These are phyloP conservation scores for Apus apus DNA, from an alignment of 2,113 vertebrate species.

Conservation along the genomic window DNA sequence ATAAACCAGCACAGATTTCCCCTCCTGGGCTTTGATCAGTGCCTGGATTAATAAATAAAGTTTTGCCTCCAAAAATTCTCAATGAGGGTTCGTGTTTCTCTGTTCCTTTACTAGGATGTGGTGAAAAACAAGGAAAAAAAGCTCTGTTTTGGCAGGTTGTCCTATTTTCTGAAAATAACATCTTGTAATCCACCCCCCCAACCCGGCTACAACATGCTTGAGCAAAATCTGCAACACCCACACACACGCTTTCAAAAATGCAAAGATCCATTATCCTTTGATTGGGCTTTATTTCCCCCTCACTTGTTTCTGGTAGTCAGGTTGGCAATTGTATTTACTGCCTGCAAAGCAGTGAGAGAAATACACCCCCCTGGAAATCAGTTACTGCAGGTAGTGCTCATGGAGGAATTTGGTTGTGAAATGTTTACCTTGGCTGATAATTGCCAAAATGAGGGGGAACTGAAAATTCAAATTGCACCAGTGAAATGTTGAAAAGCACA, in stretches of 20 bases:
- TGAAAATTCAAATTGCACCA: constrained; percentile 16
- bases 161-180: constrained; percentile 64
- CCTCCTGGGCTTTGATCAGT: background rate
- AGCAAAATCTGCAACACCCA: constrained; percentile 50
- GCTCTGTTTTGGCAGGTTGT: constrained; percentile 23
- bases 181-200: constrained; percentile 34
- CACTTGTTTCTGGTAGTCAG: background rate
- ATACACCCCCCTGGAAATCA: background rate
- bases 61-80: constrained; percentile 30
- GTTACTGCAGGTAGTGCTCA: background rate
- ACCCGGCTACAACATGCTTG: background rate
- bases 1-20: background rate
- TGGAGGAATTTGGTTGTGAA: background rate
- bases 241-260: background rate
- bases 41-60: background rate
- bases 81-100: constrained; percentile 7
- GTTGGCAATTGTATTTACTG: background rate
- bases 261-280: constrained; percentile 28
- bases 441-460: background rate
- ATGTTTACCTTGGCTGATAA: constrained; percentile 5
- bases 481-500: background rate
- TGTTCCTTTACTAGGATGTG: background rate
- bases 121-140: background rate
- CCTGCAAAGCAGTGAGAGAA: constrained; percentile 27
- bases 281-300: background rate